phyloP scores from a whole-genome alignment of 2,888 invertebrate genomes.

The Eilema caniola region DNA sequence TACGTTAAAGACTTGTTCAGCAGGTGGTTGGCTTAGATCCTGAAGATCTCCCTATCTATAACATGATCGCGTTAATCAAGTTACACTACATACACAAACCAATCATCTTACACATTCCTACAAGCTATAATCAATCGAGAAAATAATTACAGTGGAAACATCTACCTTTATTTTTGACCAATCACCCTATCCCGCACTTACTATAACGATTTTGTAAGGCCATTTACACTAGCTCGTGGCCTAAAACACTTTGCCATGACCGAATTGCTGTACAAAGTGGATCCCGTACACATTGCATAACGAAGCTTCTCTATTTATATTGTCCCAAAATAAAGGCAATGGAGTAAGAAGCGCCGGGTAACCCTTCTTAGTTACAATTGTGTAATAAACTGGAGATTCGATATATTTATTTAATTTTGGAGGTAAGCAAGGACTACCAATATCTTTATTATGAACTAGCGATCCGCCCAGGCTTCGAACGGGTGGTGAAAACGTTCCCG shows the following conservation, averaged over 20 bases:
- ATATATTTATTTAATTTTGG: not conserved
- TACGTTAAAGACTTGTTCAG: too few relatives aligned
- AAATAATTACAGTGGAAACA: not conserved
- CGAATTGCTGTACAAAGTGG: constrained; percentile 36
- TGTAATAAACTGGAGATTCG: not conserved
- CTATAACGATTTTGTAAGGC: constrained; percentile 1
- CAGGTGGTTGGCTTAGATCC: too few relatives aligned
- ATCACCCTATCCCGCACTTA: not conserved
- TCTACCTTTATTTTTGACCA: not conserved
- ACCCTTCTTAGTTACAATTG: constrained; percentile 24
- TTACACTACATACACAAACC: too few relatives aligned
- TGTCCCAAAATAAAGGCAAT: constrained; percentile 39
- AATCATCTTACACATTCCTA: not conserved
- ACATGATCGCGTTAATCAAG: too few relatives aligned
- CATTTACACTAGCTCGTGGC: not conserved
- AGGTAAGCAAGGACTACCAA: too few relatives aligned
- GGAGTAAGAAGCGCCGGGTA: constrained; percentile 33
- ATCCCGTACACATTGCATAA: constrained; percentile 41
- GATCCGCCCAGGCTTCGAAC: too few relatives aligned
- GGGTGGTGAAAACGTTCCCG: too few relatives aligned
- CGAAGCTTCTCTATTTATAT: constrained; percentile 41
- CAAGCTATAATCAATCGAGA: not conserved
- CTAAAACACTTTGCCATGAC: constrained; percentile 40
- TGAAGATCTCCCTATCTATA: too few relatives aligned
- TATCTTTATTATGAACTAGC: too few relatives aligned